phyloP scores from a whole-genome alignment of 2,888 invertebrate genomes.

The Pediacus dermestoides region DNA sequence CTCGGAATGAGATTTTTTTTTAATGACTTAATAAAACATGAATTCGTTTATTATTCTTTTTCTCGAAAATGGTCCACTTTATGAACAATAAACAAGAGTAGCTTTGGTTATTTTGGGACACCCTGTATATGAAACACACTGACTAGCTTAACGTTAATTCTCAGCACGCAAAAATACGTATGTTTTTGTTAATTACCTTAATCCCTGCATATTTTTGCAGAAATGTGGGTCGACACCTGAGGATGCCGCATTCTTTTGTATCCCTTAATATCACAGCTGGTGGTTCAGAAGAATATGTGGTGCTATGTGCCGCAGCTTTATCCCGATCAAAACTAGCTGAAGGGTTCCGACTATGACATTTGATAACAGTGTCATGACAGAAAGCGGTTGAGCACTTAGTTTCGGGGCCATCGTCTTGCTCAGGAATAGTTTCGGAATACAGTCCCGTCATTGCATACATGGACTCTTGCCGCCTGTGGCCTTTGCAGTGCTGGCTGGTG shows the following conservation, averaged over 20 bases:
- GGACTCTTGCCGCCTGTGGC: conserved; percentile 73
- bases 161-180: too few relatives aligned
- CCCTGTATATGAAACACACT: too few relatives aligned
- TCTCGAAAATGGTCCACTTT: too few relatives aligned
- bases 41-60: too few relatives aligned
- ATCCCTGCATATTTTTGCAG: conserved; percentile 88
- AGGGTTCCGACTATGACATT: conserved; percentile 80
- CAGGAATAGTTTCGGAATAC: conserved; percentile 69
- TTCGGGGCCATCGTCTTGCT: conserved; percentile 55
- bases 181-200: conserved; percentile 58
- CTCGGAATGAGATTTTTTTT: too few relatives aligned
- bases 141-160: too few relatives aligned
- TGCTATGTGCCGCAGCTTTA: conserved; percentile 56
- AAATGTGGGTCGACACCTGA: conserved; percentile 78
- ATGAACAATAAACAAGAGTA: too few relatives aligned
- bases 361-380: conserved; percentile 53
- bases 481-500: conserved; percentile 37
- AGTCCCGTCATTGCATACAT: conserved; percentile 87
- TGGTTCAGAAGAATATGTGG: conserved; percentile 55
- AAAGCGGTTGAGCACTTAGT: conserved; percentile 38
- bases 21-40: too few relatives aligned
- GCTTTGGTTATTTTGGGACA: too few relatives aligned
- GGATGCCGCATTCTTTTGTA: conserved; percentile 82
- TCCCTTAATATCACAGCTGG: conserved; percentile 58
- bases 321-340: conserved; percentile 71